Conservation (phyloP, 2,113 vertebrate genomes). For the Brachyhypopomus gauderio region DNA sequence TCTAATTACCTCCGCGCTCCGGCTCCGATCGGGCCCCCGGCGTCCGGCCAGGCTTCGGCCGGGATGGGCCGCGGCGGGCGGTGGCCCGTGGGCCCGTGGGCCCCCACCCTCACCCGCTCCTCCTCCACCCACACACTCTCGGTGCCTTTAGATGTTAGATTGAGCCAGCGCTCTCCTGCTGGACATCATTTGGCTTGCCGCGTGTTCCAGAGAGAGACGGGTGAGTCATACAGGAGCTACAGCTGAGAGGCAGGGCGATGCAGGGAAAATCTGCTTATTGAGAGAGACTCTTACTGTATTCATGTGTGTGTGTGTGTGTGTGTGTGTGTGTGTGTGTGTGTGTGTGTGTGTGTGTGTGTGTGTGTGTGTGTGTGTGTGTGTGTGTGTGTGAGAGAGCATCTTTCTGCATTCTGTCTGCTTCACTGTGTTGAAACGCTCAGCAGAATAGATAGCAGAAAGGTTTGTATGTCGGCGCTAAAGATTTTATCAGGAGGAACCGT, state of each 20-base stretch:
- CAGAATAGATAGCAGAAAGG: constrained; percentile 22
- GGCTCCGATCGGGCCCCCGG: constrained; percentile 36
- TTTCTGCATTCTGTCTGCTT: not conserved
- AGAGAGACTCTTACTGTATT: not conserved
- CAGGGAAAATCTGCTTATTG: not conserved
- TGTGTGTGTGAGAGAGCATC: not conserved
- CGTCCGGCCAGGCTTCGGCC: not conserved
- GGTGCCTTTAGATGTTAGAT: constrained; percentile 20
- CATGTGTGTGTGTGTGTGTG: not conserved
- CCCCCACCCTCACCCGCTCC: too few species aligned
- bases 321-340: not conserved
- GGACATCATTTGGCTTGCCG: not conserved
- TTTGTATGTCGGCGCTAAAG: constrained; percentile 3
- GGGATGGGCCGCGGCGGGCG: too few species aligned
- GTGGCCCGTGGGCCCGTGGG: too few species aligned
- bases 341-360: not conserved
- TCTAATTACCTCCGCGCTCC: constrained; percentile 59
- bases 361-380: not conserved
- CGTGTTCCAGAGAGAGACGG: not conserved
- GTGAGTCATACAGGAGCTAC: not conserved
- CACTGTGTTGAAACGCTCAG: constrained; percentile 30
- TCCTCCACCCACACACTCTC: not conserved
- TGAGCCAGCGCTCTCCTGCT: not conserved
- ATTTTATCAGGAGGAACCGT: constrained; percentile 15
- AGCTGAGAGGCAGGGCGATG: not conserved